A percentile compares a stretch with the other conserved stretches of the same genome.
phyloP scores from a whole-genome alignment of 1,140 invertebrate species.

The Helicoverpa zea region DNA sequence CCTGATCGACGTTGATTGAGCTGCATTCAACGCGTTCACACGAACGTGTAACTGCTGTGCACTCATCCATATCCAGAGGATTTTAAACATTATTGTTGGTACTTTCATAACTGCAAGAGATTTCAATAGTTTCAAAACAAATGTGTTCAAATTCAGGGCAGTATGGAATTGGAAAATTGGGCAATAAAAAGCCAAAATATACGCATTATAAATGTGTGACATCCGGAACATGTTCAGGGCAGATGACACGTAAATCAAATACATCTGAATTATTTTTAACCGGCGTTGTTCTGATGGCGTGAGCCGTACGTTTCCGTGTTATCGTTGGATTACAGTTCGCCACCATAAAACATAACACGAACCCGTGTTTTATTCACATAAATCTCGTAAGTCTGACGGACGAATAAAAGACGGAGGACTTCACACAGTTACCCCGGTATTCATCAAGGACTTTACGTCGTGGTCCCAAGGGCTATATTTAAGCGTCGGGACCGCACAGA shows the following conservation, averaged over 20 bases:
- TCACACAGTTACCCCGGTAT: slow-evolving; percentile 2
- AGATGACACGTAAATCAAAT: not conserved
- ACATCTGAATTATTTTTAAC: slow-evolving; percentile 24
- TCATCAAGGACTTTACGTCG: slow-evolving; percentile 49
- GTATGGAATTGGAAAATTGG: no score
- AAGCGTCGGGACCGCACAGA: slow-evolving; percentile 15
- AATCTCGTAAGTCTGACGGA: slow-evolving; percentile 60
- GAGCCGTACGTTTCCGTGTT: slow-evolving; percentile 33
- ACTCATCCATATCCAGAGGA: no score
- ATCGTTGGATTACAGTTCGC: slow-evolving; percentile 43
- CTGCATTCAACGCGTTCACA: no score
- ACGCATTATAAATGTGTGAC: not conserved
- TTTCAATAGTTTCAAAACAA: no score
- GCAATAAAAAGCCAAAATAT: no score
- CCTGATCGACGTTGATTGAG: no score
- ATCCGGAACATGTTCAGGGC: not conserved
- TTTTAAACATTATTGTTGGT: no score
- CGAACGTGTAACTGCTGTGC: no score
- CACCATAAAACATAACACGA: slow-evolving; percentile 60
- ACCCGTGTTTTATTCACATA: slow-evolving; percentile 60
- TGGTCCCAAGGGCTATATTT: slow-evolving; percentile 52
- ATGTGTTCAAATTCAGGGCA: no score
- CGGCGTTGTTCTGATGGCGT: not conserved
- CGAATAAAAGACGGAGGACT: slow-evolving; percentile 55
- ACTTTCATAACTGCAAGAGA: no score